Evolutionary conservation across 2,888 invertebrate genomes (phyloP).

Genomic region (Leptinotarsa haldemani): DNA sequence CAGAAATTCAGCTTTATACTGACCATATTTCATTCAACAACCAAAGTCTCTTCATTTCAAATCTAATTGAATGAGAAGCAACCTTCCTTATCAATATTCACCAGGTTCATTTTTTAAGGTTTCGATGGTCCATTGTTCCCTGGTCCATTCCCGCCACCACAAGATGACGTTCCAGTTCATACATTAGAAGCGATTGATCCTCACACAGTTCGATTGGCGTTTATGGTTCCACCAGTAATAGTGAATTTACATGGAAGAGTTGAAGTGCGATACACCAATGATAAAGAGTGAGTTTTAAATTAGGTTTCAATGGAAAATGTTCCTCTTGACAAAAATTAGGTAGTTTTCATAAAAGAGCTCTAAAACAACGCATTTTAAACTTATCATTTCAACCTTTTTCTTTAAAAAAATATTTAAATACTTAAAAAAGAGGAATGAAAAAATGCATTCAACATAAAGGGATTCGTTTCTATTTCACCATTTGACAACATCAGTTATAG

Average conservation of each 20-base stretch:
- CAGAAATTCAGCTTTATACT: conserved; percentile 10
- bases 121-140: conserved; percentile 40
- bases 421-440: no score
- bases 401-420: no score
- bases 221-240: conserved; percentile 83
- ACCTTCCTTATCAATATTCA: not conserved
- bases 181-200: conserved; percentile 80
- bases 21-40: not conserved
- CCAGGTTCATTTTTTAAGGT: conserved; percentile 31
- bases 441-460: no score
- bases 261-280: conserved; percentile 86
- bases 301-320: no score
- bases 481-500: no score
- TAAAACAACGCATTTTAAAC: no score
- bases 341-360: no score
- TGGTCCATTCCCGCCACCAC: conserved; percentile 61
- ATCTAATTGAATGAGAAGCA: not conserved
- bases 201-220: conserved; percentile 82
- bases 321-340: no score
- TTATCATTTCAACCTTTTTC: no score
- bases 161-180: conserved; percentile 69
- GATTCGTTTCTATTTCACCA: no score
- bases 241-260: conserved; percentile 90
- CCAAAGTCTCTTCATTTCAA: not conserved
- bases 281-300: conserved; percentile 73